These are phyloP conservation scores for Pterocles orientalis DNA, from an alignment of 2,113 vertebrate species.

Conservation along the genomic window DNA sequence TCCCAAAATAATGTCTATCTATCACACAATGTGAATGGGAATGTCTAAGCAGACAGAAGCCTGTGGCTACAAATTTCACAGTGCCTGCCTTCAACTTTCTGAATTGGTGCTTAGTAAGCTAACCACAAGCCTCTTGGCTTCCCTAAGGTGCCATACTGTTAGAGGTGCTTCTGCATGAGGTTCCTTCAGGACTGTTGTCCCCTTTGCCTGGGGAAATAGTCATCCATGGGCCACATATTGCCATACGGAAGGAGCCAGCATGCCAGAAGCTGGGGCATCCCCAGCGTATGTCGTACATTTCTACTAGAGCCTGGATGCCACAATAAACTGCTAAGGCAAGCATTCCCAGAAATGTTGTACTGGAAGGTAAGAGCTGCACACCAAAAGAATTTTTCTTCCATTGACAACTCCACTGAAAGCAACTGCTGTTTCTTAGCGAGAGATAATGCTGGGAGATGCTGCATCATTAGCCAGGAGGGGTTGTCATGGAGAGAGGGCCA, in stretches of 20 bases:
- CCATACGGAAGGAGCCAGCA: not conserved
- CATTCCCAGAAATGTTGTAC: not conserved
- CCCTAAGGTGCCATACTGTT: not conserved
- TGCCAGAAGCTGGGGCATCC: not conserved
- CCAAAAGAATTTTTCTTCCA: not conserved
- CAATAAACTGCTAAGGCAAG: rapidly evolving
- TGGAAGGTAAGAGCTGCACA: not conserved
- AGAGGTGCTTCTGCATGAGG: not conserved
- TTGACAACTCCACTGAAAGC: not conserved
- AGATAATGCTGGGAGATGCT: not conserved
- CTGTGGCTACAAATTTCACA: not conserved
- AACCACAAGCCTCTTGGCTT: not conserved
- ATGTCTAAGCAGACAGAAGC: not conserved
- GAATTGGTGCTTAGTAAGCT: not conserved
- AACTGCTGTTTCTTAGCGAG: not conserved
- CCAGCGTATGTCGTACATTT: rapidly evolving
- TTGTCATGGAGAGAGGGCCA: not conserved
- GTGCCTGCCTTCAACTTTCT: not conserved
- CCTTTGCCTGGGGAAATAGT: not conserved
- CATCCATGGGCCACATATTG: not conserved
- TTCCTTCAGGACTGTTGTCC: not conserved
- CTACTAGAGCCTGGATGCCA: not conserved
- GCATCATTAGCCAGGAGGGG: not conserved
- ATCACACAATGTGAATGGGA: not conserved
- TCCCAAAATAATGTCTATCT: not conserved